A percentile compares a stretch with the other conserved stretches of the same genome.
Conservation (phyloP, 2,797 vertebrate species). For the Luscinia luscinia region DNA sequence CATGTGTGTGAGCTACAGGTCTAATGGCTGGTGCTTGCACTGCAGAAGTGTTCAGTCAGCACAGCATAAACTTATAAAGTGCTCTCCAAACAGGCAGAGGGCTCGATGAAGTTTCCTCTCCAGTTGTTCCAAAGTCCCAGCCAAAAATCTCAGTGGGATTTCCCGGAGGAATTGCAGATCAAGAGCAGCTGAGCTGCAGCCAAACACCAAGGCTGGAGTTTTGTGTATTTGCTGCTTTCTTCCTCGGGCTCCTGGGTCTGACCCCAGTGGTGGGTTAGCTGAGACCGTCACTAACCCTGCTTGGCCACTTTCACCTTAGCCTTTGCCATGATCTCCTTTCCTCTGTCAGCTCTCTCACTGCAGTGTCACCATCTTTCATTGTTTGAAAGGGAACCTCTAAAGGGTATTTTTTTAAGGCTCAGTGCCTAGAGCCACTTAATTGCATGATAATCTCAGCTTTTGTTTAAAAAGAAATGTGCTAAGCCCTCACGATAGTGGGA, state of each 20-base stretch:
- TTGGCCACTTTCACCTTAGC: background rate
- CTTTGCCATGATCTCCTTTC: background rate
- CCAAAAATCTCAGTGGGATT: conserved; percentile 66
- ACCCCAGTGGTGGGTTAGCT: background rate
- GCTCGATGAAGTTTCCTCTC: conserved; percentile 48
- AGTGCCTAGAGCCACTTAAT: conserved; percentile 5
- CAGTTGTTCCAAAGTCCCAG: conserved; percentile 52
- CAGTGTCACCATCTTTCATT: background rate
- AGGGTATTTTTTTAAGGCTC: conserved; percentile 3
- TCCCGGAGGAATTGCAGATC: conserved; percentile 36
- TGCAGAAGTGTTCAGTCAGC: conserved; percentile 59
- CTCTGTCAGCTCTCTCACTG: background rate
- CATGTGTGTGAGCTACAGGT: background rate
- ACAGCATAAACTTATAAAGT: conserved; percentile 48
- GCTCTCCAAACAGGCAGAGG: conserved; percentile 59
- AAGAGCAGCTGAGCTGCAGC: background rate
- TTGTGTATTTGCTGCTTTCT: background rate
- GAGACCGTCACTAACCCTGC: background rate
- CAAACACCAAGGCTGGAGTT: background rate
- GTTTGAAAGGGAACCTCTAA: background rate
- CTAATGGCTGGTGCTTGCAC: conserved; percentile 3
- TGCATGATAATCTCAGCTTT: conserved; percentile 23
- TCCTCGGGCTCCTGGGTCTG: background rate
- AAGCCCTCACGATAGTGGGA: background rate
- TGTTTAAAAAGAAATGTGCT: conserved; percentile 20